These are phyloP conservation scores for Podarcis siculus DNA, from an alignment of 2,797 vertebrate genomes.

Conservation along the genomic window DNA sequence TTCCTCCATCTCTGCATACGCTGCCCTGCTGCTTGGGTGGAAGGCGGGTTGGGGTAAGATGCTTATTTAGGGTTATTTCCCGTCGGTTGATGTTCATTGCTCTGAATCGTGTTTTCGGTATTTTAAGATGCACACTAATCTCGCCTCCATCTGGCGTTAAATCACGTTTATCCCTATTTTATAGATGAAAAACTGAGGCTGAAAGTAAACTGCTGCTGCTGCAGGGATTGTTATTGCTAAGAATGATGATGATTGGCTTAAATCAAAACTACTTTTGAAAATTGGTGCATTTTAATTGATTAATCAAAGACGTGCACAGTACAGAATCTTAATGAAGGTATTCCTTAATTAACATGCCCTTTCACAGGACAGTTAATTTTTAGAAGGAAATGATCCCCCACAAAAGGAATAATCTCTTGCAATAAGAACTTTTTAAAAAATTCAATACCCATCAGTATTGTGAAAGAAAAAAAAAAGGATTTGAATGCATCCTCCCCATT, in stretches of 20 bases:
- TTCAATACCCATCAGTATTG: background rate
- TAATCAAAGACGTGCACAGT: background rate
- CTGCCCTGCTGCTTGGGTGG: background rate
- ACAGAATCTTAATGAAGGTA: background rate
- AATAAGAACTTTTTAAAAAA: background rate
- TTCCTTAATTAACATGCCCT: background rate
- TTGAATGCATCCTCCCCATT: background rate
- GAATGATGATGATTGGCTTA: background rate
- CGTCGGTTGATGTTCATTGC: background rate
- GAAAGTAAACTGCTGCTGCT: background rate
- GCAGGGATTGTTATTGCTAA: background rate
- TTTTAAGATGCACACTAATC: background rate
- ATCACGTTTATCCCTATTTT: background rate
- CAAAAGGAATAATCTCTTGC: background rate
- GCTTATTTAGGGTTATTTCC: background rate
- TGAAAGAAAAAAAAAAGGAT: background rate
- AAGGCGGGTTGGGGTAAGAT: background rate
- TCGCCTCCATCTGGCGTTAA: background rate
- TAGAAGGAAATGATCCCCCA: background rate
- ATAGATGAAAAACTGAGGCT: background rate
- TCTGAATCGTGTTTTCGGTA: background rate
- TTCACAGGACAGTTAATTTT: background rate
- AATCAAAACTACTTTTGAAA: background rate
- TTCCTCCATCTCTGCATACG: background rate
- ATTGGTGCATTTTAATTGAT: background rate